Evolutionary conservation across 2,888 invertebrate species (phyloP).

Genomic region (Dorcus hopei): DNA sequence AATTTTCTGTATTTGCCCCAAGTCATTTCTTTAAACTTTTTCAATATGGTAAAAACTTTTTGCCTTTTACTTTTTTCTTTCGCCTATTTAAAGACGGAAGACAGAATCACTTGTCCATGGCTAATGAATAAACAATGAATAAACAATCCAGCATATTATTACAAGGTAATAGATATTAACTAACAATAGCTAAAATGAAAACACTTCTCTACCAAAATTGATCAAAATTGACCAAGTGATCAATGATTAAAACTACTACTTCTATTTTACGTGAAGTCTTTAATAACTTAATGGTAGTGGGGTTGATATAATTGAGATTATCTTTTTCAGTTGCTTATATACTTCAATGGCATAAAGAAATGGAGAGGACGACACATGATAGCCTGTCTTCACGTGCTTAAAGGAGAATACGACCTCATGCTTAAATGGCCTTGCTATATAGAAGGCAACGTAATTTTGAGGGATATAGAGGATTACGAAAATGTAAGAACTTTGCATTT

Average conservation of each 20-base stretch:
- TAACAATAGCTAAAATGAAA: too few species aligned
- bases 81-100: too few species aligned
- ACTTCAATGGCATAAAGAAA: constrained; percentile 71
- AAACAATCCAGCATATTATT: too few species aligned
- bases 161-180: too few species aligned
- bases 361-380: constrained; percentile 74
- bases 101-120: too few species aligned
- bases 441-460: constrained; percentile 61
- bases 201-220: neutral
- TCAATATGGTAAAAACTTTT: neutral
- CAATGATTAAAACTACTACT: neutral
- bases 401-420: constrained; percentile 69
- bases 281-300: neutral
- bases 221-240: neutral
- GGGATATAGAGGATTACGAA: constrained; percentile 52
- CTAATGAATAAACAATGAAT: too few species aligned
- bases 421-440: constrained; percentile 72
- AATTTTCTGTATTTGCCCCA: neutral
- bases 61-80: too few species aligned
- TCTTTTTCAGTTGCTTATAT: constrained; percentile 58
- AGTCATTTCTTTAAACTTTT: too few species aligned
- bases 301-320: neutral
- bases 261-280: neutral
- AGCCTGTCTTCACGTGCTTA: constrained; percentile 64
- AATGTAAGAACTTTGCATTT: constrained; percentile 30